Percentiles rank a stretch among this genome's conserved stretches.
Conservation (phyloP, 2,888 invertebrate species). For the Scaptomyza polygonia region DNA sequence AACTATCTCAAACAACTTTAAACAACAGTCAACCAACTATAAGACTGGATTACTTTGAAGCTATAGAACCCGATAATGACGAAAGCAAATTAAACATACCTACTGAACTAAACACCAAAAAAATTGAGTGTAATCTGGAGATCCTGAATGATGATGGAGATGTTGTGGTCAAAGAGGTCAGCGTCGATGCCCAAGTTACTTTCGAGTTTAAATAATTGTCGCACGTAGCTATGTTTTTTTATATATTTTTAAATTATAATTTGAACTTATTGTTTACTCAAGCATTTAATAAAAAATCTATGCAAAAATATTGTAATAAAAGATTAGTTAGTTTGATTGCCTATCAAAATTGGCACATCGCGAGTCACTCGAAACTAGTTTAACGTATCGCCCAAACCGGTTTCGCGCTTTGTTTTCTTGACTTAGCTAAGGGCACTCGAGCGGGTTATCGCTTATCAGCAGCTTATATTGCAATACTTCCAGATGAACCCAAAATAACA, state of each 20-base stretch:
- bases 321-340: conserved; percentile 52
- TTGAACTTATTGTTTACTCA: conserved; percentile 20
- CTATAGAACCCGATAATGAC: conserved; percentile 20
- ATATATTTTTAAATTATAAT: conserved; percentile 10
- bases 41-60: conserved; percentile 54
- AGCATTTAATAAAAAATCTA: conserved; percentile 16
- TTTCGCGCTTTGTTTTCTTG: conserved; percentile 42
- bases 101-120: conserved; percentile 43
- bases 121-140: conserved; percentile 72
- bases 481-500: conserved; percentile 32
- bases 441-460: conserved; percentile 63
- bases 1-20: background rate
- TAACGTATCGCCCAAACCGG: conserved; percentile 53
- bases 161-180: conserved; percentile 62
- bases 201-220: conserved; percentile 48
- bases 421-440: conserved; percentile 50
- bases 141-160: conserved; percentile 68
- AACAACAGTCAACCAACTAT: conserved; percentile 7
- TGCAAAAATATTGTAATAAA: conserved; percentile 42
- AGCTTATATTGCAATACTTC: conserved; percentile 21
- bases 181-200: conserved; percentile 71
- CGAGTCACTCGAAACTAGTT: conserved; percentile 60
- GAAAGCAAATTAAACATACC: background rate
- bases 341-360: conserved; percentile 71
- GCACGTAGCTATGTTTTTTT: background rate